Evolutionary conservation across 1,140 invertebrate species (phyloP).

Genomic region (Pogonognathellus flavescens): DNA sequence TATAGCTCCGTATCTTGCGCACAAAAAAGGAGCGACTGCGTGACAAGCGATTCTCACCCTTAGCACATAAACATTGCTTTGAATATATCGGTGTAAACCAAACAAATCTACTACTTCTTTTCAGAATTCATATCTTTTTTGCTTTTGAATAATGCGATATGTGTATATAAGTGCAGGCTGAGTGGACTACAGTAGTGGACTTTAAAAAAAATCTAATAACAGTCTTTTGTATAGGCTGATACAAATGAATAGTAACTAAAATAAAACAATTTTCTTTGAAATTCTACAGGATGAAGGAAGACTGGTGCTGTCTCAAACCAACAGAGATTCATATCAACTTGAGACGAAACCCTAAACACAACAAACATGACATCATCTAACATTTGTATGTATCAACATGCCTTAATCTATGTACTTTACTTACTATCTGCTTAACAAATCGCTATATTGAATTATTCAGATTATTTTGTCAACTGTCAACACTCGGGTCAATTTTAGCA

Average conservation of each 20-base stretch:
- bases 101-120: slow-evolving; percentile 46
- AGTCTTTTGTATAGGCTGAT: slow-evolving; percentile 32
- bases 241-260: slow-evolving; percentile 3
- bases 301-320: background rate
- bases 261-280: slow-evolving; percentile 35
- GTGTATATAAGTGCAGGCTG: background rate
- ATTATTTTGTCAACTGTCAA: no score
- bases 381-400: no score
- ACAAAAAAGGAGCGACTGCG: slow-evolving; percentile 54
- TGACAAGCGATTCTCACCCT: slow-evolving; percentile 49
- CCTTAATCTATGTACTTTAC: no score
- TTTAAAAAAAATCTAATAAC: slow-evolving; percentile 8
- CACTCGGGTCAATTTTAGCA: no score
- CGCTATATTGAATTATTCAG: no score
- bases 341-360: no score
- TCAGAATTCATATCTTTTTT: slow-evolving; percentile 36
- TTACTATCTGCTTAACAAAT: no score
- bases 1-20: slow-evolving; percentile 48
- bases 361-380: no score
- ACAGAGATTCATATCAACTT: background rate
- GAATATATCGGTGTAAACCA: slow-evolving; percentile 43
- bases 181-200: slow-evolving; percentile 13
- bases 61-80: slow-evolving; percentile 50
- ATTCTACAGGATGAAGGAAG: background rate
- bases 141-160: slow-evolving; percentile 36